Evolutionary conservation across 1,140 invertebrate species (phyloP).

Genomic region (Drosophila aff.): DNA sequence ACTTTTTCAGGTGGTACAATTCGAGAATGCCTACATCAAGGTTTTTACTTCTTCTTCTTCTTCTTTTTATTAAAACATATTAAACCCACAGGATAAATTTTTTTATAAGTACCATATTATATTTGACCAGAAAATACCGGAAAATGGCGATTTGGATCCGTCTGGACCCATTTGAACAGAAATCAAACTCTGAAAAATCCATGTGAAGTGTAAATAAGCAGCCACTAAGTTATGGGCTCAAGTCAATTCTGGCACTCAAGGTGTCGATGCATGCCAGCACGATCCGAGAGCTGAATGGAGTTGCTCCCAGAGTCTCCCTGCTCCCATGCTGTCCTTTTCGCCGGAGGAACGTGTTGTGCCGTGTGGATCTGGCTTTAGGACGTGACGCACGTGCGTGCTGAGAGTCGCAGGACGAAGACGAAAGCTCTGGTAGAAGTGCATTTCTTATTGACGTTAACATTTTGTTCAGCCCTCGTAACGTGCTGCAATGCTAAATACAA

Average conservation of each 20-base stretch:
- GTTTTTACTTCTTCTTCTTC: no score
- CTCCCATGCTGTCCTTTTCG: constrained; percentile 1
- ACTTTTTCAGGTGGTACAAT: no score
- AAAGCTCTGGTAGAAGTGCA: constrained; percentile 48
- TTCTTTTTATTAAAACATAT: no score
- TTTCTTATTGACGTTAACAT: constrained; percentile 75
- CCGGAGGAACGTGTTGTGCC: constrained; percentile 47
- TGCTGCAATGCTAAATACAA: constrained; percentile 49
- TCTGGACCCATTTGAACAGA: not conserved
- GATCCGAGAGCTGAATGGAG: constrained; percentile 30
- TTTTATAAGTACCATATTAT: not conserved
- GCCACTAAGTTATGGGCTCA: constrained; percentile 51
- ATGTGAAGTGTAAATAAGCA: constrained; percentile 71
- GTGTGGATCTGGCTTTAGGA: constrained; percentile 32
- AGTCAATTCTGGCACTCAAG: constrained; percentile 64
- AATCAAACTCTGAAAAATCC: constrained; percentile 26
- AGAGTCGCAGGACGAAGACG: constrained; percentile 22
- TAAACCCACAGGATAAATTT: no score
- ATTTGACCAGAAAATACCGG: constrained; percentile 22
- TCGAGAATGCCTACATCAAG: no score
- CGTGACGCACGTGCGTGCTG: constrained; percentile 72
- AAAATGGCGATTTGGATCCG: not conserved
- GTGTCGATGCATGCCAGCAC: constrained; percentile 55
- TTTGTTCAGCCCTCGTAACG: constrained; percentile 52
- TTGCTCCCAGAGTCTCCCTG: not conserved